Percentiles rank a stretch among this genome's conserved stretches.
Evolutionary conservation across 2,888 invertebrate species (phyloP).

Genomic region (Aphidius colemani): DNA sequence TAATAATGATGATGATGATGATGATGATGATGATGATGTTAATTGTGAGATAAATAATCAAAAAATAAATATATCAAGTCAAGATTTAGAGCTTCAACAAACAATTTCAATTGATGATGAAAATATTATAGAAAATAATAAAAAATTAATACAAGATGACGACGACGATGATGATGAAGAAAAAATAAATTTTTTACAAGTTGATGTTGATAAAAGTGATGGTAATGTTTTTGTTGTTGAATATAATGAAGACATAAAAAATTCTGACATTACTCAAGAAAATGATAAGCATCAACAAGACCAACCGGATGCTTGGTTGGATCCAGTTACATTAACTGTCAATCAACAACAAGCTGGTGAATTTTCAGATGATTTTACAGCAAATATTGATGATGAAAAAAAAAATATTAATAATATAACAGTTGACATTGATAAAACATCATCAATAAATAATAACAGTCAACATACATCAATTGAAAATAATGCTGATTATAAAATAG

Average conservation of each 20-base stretch:
- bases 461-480: not conserved
- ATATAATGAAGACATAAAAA: not conserved
- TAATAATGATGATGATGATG: not conserved
- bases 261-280: not conserved
- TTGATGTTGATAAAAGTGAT: constrained; percentile 1
- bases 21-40: not conserved
- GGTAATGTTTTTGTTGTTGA: constrained; percentile 7
- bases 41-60: constrained; percentile 8
- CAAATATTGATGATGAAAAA: not conserved
- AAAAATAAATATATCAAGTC: constrained; percentile 6
- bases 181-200: not conserved
- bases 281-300: constrained; percentile 20
- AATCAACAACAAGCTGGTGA: constrained; percentile 35
- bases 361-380: constrained; percentile 42
- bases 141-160: not conserved
- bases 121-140: not conserved
- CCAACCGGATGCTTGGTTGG: constrained; percentile 34
- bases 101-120: not conserved
- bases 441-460: not conserved
- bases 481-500: not conserved
- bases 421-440: not conserved
- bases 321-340: constrained; percentile 19
- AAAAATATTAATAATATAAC: constrained; percentile 14
- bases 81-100: constrained; percentile 4
- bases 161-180: constrained; percentile 6